phyloP scores from a whole-genome alignment of 2,797 vertebrate species.

The Pristis pectinata region DNA sequence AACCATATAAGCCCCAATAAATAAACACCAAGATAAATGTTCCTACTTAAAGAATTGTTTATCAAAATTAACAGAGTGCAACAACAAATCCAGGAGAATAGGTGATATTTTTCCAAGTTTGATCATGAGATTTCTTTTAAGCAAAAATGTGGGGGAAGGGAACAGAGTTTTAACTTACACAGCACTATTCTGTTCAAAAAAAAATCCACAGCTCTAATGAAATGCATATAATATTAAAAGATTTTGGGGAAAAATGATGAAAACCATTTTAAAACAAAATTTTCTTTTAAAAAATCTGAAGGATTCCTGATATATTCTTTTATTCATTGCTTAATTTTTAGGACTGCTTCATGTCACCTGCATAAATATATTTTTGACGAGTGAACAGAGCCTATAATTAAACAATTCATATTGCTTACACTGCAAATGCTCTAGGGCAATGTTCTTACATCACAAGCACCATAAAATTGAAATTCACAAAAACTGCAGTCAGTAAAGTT shows the following conservation, averaged over 20 bases:
- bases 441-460: background rate
- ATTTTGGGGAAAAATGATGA: background rate
- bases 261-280: background rate
- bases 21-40: background rate
- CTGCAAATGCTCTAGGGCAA: background rate
- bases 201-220: background rate
- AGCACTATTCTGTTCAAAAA: background rate
- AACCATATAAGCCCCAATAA: background rate
- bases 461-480: background rate
- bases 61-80: background rate
- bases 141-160: background rate
- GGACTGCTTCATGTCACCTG: background rate
- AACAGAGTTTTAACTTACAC: background rate
- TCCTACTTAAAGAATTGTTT: background rate
- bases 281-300: background rate
- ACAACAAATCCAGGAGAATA: background rate
- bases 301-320: too few relatives aligned
- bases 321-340: background rate
- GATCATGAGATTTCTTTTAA: background rate
- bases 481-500: background rate
- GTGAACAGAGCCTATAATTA: background rate
- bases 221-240: background rate
- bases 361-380: background rate
- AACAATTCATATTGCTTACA: constrained; percentile 32
- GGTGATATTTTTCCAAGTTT: background rate